Conservation (phyloP, 2,113 vertebrate genomes). For the Psophia crepitans region DNA sequence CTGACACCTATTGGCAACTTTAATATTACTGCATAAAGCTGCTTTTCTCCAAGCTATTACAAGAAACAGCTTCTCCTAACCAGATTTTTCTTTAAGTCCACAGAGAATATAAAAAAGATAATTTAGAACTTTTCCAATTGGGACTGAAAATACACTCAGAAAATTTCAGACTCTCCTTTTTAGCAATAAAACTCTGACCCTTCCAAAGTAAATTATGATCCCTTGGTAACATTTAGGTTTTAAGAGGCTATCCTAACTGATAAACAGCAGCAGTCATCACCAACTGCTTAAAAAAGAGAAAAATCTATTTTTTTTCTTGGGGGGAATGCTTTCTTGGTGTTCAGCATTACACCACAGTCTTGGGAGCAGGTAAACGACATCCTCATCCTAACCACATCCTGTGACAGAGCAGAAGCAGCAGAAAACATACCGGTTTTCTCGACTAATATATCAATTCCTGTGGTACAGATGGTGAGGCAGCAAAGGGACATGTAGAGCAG, state of each 20-base stretch:
- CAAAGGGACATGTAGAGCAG: neutral
- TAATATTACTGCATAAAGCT: slow-evolving; percentile 32
- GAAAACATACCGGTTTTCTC: neutral
- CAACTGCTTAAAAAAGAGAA: neutral
- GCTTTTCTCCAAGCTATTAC: neutral
- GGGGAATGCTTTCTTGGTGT: neutral
- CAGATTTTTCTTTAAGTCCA: neutral
- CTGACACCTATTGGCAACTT: slow-evolving; percentile 69
- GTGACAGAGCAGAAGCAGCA: neutral
- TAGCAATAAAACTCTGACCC: neutral
- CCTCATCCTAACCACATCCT: neutral
- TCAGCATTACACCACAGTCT: neutral
- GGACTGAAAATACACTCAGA: neutral
- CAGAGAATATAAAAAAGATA: neutral
- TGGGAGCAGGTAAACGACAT: neutral
- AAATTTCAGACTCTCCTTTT: neutral
- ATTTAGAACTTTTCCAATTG: neutral
- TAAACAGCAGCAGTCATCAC: neutral
- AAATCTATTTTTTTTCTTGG: neutral
- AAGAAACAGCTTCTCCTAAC: neutral
- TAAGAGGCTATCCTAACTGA: neutral
- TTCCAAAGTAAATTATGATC: neutral
- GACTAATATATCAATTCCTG: neutral
- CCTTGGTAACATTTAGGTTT: neutral
- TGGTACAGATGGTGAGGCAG: neutral